Evolutionary conservation across 2,888 invertebrate species (phyloP), one percentile per base, ranked within the genome.

Genomic region (Muschampia plurimacula): DNA sequence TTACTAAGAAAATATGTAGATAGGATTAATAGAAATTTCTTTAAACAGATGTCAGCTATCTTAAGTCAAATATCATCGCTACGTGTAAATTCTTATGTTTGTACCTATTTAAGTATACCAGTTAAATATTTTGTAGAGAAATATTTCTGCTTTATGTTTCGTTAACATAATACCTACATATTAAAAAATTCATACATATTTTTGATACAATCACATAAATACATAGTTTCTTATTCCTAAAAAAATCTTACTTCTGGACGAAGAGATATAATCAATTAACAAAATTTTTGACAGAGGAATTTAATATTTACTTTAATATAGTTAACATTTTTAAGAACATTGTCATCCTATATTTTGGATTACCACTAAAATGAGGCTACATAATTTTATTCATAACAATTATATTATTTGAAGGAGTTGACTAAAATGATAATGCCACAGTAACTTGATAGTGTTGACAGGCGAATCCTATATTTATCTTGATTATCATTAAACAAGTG

Each of bases 81-180:
- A 60, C 39, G 13, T 57, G 28, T 71, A 65, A 71, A 71, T 64
- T 71, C 65, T 66, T 69, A 49, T 59, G 7, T 70, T 71, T 66
- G 59, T 59, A 71, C 66, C 71, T 71, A 66, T 66, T 65, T 41
- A 39, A n/a, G 13, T 13, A 52, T 52, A 62, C 36, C 62, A 62
- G 62, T 39, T 1, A 46, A 68, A 15, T 62, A 62, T 39, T 62
- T 10, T 36, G 36, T 62, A 69, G 36, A 59, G 59, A 60, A n/a
- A 60, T 60, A 36, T 36, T 36, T 36, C 9, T n/a, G n/a, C n/a
- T n/a, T 60, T 36, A 55, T 4, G 55, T 10, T 55, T 22, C 15
- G 10, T 22, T 12, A 57, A 28, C 28, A 57, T 57, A 57, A 57
- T 22, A 52, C 52, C n/a, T n/a, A 52, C 32, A 10, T 55, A 55